Evolutionary conservation across 1,140 invertebrate species (phyloP).

Genomic region (Lepidurus couesii): DNA sequence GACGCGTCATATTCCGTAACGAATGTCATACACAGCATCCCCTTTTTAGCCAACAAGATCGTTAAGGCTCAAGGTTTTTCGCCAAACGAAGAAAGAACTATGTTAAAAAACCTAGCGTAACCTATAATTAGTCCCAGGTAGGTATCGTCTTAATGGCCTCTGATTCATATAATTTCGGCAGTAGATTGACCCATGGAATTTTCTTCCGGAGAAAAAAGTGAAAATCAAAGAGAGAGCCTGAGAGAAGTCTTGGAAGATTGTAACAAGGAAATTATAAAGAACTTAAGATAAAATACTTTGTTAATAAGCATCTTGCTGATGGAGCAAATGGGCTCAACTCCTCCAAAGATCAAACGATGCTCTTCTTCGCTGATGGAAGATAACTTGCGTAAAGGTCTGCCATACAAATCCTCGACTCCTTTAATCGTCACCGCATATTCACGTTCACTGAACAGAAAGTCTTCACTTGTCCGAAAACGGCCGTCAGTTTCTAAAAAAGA

Average conservation of each 20-base stretch:
- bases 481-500: constrained; percentile 45
- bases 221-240: not conserved
- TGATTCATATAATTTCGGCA: constrained; percentile 11
- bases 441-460: constrained; percentile 49
- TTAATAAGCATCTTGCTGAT: constrained; percentile 47
- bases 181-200: not conserved
- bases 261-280: not conserved
- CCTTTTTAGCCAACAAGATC: not conserved
- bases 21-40: not conserved
- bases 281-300: constrained; percentile 44
- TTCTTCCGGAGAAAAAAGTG: not conserved
- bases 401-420: constrained; percentile 50
- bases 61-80: not conserved
- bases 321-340: constrained; percentile 48
- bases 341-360: constrained; percentile 50
- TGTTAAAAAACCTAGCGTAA: not conserved
- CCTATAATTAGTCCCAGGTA: not conserved
- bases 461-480: constrained; percentile 47
- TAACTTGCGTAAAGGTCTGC: constrained; percentile 48
- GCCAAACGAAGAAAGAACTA: not conserved
- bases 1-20: not conserved
- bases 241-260: no score
- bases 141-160: not conserved
- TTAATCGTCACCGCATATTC: constrained; percentile 48
- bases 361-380: constrained; percentile 45